Percentiles rank a stretch among this genome's conserved stretches.
These are phyloP conservation scores for Scaptomyza graminum DNA, from an alignment of 1,140 invertebrate species.

Conservation along the genomic window DNA sequence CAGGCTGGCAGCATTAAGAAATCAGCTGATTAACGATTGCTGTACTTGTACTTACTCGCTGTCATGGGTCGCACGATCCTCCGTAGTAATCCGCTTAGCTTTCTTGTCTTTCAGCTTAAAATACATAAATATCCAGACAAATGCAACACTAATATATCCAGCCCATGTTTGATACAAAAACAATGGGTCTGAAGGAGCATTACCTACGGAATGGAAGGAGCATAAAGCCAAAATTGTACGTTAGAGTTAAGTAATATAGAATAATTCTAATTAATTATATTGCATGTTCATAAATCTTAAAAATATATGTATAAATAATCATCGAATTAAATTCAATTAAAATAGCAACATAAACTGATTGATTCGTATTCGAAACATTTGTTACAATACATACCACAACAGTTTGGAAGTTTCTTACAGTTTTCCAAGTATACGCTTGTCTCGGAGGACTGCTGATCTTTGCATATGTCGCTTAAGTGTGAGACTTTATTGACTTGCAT, in stretches of 20 bases:
- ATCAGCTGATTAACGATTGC: too few relatives aligned
- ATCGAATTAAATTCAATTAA: too few relatives aligned
- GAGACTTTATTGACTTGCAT: not conserved
- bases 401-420: slow-evolving; percentile 39
- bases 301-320: too few relatives aligned
- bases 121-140: slow-evolving; percentile 17
- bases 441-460: slow-evolving; percentile 38
- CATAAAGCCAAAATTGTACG: not conserved
- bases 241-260: too few relatives aligned
- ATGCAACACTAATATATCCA: not conserved
- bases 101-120: not conserved
- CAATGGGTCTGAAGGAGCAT: not conserved
- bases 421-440: slow-evolving; percentile 51
- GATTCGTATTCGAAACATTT: too few relatives aligned
- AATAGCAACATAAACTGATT: too few relatives aligned
- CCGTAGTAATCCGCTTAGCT: not conserved
- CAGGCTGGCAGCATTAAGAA: too few relatives aligned
- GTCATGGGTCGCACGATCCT: not conserved
- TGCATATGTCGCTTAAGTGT: slow-evolving; percentile 8
- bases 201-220: not conserved
- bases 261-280: too few relatives aligned
- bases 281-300: too few relatives aligned
- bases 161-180: not conserved
- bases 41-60: slow-evolving; percentile 23
- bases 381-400: slow-evolving; percentile 44